Evolutionary conservation across 2,888 invertebrate genomes (phyloP), one percentile per base, ranked within the genome.

Genomic region (Dicyrtoma fusca): DNA sequence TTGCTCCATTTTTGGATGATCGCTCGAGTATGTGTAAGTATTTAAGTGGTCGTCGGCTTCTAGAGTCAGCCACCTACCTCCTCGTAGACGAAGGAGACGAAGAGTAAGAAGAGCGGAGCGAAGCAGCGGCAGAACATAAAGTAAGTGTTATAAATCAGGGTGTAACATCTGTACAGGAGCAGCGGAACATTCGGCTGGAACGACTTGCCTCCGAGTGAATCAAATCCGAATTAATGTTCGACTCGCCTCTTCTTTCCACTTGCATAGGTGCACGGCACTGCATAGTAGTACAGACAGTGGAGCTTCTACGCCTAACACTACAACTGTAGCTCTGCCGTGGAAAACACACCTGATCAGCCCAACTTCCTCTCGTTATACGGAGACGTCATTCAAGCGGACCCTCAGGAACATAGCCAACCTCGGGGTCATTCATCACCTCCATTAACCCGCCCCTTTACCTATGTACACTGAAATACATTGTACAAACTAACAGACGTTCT

Each of bases 101-200:
- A 61, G 59, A 21, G 49, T 17, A 17, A 23, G 23, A 47, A 23
- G 42, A 34, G 3, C 34, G 53, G 26, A 25, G 34, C 21, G 34
- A 57, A 44, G 42, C n/a, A 26, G 53, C n/a, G 17, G 51, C 11
- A 62, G 63, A 71, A 62, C 71, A 63, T 71, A 62, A 71, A 62
- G 63, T 68, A 68, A 71, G 62, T 65, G 70, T 72, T 73, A 75
- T 75, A 75, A 75, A 75, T 75, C 73, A 75, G 73, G 57, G 64
- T 71, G 75, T 68, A 75, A 75, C 75, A 75, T 68, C 75, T 75
- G 75, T 69, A 63, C 55, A 44, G 45, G 68, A 75, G 69, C 55
- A 53, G 59, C 44, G 66, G 44, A 64, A 70, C 57, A 61, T 55
- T 62, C 63, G 55, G 63, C 51, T 51, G 63, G 45, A 47, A 69